A percentile compares a stretch with the other conserved stretches of the same genome.
Evolutionary conservation across 2,113 vertebrate species (phyloP).

Genomic region (Apistogramma diplotaenia): DNA sequence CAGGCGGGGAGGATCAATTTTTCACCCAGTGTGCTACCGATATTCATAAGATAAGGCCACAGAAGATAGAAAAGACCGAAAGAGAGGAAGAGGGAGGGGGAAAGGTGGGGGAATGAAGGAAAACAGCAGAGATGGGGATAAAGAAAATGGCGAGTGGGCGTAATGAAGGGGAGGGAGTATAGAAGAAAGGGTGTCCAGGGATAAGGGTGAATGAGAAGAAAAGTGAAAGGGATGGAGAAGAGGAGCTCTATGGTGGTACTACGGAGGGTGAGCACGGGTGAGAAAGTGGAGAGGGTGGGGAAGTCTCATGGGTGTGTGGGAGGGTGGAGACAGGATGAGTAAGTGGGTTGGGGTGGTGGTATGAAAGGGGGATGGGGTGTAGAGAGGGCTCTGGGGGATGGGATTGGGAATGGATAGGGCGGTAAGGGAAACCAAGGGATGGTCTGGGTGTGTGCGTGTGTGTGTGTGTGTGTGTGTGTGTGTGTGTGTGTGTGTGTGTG

Average conservation of each 20-base stretch:
- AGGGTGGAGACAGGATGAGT: slow-evolving; percentile 68
- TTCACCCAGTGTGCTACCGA: slow-evolving; percentile 78
- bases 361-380: slow-evolving; percentile 68
- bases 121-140: slow-evolving; percentile 25
- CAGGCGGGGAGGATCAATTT: slow-evolving; percentile 78
- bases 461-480: background rate
- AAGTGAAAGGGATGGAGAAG: slow-evolving; percentile 18
- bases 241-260: background rate
- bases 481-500: slow-evolving; percentile 24
- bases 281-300: slow-evolving; percentile 57
- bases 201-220: slow-evolving; percentile 44
- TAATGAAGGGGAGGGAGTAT: slow-evolving; percentile 20
- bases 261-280: slow-evolving; percentile 47
- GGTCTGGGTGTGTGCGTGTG: slow-evolving; percentile 33
- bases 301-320: slow-evolving; percentile 64
- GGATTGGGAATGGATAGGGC: slow-evolving; percentile 68
- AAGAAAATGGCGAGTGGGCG: slow-evolving; percentile 59
- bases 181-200: slow-evolving; percentile 38
- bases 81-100: slow-evolving; percentile 1
- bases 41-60: slow-evolving; percentile 78
- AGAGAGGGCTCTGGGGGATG: slow-evolving; percentile 72
- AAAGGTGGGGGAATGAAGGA: slow-evolving; percentile 28
- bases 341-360: slow-evolving; percentile 72
- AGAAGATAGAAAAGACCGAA: slow-evolving; percentile 51
- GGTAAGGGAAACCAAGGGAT: slow-evolving; percentile 65